Evolutionary conservation across 1,140 invertebrate genomes (phyloP).

Genomic region (Neodiprion virginianus): DNA sequence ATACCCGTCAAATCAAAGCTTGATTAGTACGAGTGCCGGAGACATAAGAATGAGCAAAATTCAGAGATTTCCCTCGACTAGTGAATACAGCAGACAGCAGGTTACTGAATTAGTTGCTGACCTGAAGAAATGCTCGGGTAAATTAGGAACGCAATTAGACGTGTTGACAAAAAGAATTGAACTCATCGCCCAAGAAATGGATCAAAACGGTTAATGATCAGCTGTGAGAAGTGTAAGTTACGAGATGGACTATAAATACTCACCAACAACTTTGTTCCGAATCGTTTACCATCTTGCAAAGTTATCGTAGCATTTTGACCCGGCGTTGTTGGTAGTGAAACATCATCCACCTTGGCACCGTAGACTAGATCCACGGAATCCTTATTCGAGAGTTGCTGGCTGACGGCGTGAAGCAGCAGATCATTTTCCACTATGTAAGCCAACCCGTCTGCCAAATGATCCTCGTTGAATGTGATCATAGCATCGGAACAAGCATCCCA

Average conservation of each 20-base stretch:
- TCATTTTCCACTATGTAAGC: conserved; percentile 97
- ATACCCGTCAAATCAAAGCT: conserved; percentile 31
- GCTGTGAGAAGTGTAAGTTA: neutral
- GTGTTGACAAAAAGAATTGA: conserved; percentile 42
- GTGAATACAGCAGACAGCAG: conserved; percentile 40
- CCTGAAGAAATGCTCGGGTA: conserved; percentile 46
- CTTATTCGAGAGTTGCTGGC: conserved; percentile 59
- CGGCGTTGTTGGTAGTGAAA: conserved; percentile 36
- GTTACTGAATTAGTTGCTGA: conserved; percentile 44
- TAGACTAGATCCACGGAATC: conserved; percentile 54
- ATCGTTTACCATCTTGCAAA: conserved; percentile 47
- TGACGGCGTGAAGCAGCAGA: conserved; percentile 79
- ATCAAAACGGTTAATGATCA: conserved; percentile 12
- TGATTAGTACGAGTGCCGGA: conserved; percentile 22
- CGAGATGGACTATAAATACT: conserved; percentile 25
- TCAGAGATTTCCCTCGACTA: conserved; percentile 39
- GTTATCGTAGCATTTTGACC: conserved; percentile 37
- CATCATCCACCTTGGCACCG: conserved; percentile 46
- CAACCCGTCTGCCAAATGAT: conserved; percentile 74
- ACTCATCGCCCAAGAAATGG: conserved; percentile 38
- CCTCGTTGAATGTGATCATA: conserved; percentile 83
- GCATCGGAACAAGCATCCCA: conserved; percentile 93
- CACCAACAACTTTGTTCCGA: conserved; percentile 52
- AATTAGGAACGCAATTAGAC: conserved; percentile 42
- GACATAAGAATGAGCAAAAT: conserved; percentile 37